phyloP scores from a whole-genome alignment of 2,888 invertebrate genomes.

The Heliconius cydno region DNA sequence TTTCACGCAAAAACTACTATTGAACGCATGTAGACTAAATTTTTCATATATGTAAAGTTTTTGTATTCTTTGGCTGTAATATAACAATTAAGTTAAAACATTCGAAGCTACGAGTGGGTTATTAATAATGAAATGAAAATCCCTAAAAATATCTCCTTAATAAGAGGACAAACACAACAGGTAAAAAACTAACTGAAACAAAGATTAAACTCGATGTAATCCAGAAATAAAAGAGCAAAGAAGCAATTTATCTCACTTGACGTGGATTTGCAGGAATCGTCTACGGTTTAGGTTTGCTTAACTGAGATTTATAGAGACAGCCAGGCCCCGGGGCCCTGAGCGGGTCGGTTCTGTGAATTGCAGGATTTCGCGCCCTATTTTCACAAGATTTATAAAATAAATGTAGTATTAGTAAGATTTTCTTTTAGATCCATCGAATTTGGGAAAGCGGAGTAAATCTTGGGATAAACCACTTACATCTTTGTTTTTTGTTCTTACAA shows the following conservation, averaged over 20 bases:
- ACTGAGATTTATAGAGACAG: slow-evolving; percentile 32
- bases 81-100: too few relatives aligned
- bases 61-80: too few relatives aligned
- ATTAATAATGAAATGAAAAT: too few relatives aligned
- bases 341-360: background rate
- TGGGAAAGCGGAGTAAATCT: background rate
- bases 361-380: slow-evolving; percentile 24
- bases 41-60: too few relatives aligned
- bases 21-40: too few relatives aligned
- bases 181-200: background rate
- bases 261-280: slow-evolving; percentile 3
- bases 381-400: slow-evolving; percentile 14
- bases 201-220: background rate
- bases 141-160: too few relatives aligned
- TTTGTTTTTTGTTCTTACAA: too few relatives aligned
- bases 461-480: background rate
- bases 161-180: background rate
- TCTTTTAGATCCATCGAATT: background rate
- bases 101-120: too few relatives aligned
- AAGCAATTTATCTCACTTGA: slow-evolving; percentile 20
- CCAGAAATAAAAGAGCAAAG: slow-evolving; percentile 10
- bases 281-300: slow-evolving; percentile 14
- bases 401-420: background rate
- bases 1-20: too few relatives aligned
- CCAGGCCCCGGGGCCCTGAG: background rate